Evolutionary conservation across 2,113 vertebrate genomes (phyloP).

Genomic region (Macroglossus sobrinus): DNA sequence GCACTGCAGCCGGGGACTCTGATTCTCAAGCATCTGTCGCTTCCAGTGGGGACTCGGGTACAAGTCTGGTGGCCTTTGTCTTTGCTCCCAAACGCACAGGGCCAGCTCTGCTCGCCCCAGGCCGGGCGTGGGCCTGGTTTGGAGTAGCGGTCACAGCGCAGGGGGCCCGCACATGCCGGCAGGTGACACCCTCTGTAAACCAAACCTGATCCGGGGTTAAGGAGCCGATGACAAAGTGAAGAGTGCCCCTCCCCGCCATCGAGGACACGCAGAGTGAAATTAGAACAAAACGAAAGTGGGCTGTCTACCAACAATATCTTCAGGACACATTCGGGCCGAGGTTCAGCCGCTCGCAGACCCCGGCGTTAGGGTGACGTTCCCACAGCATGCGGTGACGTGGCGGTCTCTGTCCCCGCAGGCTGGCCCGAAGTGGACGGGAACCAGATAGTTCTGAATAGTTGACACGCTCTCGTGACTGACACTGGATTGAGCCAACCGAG

Average conservation of each 20-base stretch:
- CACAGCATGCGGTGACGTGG: rapidly evolving
- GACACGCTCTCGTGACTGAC: background rate
- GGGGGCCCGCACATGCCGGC: no score
- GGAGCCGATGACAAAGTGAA: background rate
- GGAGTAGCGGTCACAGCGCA: background rate
- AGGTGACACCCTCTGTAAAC: background rate
- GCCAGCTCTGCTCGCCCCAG: background rate
- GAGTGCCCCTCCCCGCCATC: rapidly evolving
- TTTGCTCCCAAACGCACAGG: background rate
- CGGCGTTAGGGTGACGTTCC: background rate
- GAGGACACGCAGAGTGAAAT: background rate
- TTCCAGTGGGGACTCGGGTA: background rate
- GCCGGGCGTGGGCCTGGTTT: background rate
- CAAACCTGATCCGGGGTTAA: background rate
- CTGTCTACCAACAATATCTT: background rate
- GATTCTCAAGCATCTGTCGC: background rate
- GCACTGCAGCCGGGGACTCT: background rate
- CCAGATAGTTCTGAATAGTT: background rate
- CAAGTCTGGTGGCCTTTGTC: background rate
- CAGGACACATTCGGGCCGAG: background rate
- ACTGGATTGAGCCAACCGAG: background rate
- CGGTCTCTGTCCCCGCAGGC: background rate
- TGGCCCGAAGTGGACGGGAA: background rate
- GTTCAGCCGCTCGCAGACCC: background rate
- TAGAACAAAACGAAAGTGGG: background rate